Base-by-base conservation (phyloP, 2,888 invertebrate species). In the Seira ritae region DNA sequence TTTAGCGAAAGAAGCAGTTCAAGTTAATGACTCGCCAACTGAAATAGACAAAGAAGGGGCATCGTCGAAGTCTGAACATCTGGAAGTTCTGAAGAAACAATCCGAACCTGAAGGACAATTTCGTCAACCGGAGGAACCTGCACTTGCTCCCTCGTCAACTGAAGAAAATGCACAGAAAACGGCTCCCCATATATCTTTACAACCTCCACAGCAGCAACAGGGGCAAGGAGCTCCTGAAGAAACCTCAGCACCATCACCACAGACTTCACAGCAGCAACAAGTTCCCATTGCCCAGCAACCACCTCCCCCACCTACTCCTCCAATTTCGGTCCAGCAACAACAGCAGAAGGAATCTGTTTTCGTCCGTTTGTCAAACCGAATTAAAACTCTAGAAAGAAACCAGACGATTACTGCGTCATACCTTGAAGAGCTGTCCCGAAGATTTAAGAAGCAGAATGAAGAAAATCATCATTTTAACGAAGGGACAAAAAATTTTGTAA, bases 371-470 rank as follows among this genome's bases (percentile, higher is more conserved):
- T 97, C 97, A 82, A 99, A 99, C 91, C 94, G 98, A 90, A 97
- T 99, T 80, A 92, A 96, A 95, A 95, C 96, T 72, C 92, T 99
- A 89, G 99, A 99, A 92, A 93, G 96, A 88, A 99, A 99, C 91
- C 97, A 99, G 94, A 98, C 98, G 15, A 92, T 99, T 60, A 98
- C 98, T 87, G 96, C 96, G 84, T 97, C 98, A 91, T 99, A 99
- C 91, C 92, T 99, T 88, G 98, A 98, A 91, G 98, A 99, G 91
- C 92, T 99, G 88, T 98, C 98, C 91, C 94, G 96, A 78, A 93
- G 98, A 17, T 99, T 98, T 92, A 97, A 97, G 90, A 97, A 96
- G 89, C 98, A 98, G 92, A 97, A 98, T 71, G 98, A 98, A 91
- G 98, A 98, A 23, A 86, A 85, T 15, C 46, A 81, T 68, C 60